A percentile compares a stretch with the other conserved stretches of the same genome.
These are phyloP conservation scores for Otis tarda DNA, from an alignment of 2,113 vertebrate species.

Conservation along the genomic window DNA sequence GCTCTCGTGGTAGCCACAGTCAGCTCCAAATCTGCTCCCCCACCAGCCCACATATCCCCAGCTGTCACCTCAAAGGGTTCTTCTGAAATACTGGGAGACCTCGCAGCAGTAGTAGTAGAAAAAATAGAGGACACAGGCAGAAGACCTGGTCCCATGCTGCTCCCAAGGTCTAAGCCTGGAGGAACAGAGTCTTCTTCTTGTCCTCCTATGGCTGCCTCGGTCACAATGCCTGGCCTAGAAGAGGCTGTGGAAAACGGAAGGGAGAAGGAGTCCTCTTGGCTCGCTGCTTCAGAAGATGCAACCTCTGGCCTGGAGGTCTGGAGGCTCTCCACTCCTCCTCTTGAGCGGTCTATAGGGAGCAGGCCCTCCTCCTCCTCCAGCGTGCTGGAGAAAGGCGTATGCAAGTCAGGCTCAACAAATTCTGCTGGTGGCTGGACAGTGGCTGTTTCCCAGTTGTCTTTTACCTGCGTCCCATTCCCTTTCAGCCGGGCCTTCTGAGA, in stretches of 20 bases:
- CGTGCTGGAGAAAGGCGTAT: conserved; percentile 18
- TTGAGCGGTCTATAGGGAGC: conserved; percentile 72
- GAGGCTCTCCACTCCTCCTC: conserved; percentile 34
- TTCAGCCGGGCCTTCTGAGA: conserved; percentile 65
- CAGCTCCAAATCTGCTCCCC: not conserved
- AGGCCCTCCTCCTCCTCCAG: conserved; percentile 76
- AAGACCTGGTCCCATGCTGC: conserved; percentile 69
- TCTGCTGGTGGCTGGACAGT: conserved; percentile 40
- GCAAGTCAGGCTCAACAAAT: conserved; percentile 67
- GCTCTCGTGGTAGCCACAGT: not conserved
- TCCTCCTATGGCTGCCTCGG: not conserved
- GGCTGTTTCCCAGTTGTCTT: conserved; percentile 41
- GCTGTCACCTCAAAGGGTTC: not conserved
- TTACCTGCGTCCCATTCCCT: conserved; percentile 47
- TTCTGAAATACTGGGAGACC: conserved; percentile 16
- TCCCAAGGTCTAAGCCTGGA: conserved; percentile 69
- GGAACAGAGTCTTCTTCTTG: conserved; percentile 64
- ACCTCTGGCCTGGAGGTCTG: not conserved
- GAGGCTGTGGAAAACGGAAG: conserved; percentile 24
- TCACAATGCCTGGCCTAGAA: not conserved
- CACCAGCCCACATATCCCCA: not conserved
- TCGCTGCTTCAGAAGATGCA: not conserved
- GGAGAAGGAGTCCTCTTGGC: conserved; percentile 38
- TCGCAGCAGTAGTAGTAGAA: conserved; percentile 19
- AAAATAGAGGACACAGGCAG: conserved; percentile 40